Conservation (phyloP, 2,113 vertebrate genomes). For the Salvelinus fontinalis region DNA sequence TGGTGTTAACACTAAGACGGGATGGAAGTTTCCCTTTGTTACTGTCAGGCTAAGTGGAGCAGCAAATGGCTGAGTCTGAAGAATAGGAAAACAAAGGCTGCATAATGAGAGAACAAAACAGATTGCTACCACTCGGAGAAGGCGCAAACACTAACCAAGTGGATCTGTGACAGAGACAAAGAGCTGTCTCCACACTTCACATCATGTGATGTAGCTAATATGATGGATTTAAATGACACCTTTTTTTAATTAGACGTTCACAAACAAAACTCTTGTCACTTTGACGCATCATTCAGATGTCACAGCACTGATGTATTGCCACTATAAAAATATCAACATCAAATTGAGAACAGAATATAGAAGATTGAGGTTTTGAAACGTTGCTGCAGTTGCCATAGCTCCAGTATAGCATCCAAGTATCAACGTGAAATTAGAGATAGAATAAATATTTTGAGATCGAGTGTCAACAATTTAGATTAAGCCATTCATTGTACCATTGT, state of each 20-base stretch:
- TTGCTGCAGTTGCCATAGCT: too few species aligned
- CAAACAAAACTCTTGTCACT: too few species aligned
- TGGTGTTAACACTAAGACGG: slow-evolving; percentile 70
- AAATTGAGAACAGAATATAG: too few species aligned
- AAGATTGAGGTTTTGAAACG: too few species aligned
- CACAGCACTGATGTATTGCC: too few species aligned
- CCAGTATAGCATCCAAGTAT: background rate
- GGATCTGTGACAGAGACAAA: too few species aligned
- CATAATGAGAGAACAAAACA: slow-evolving; percentile 70
- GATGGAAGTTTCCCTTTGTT: slow-evolving; percentile 77
- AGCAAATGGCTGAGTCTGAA: slow-evolving; percentile 71
- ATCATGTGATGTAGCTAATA: too few species aligned
- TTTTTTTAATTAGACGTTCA: too few species aligned
- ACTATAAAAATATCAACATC: too few species aligned
- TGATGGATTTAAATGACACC: too few species aligned
- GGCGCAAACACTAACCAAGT: slow-evolving; percentile 31
- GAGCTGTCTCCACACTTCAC: too few species aligned
- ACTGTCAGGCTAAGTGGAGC: slow-evolving; percentile 74
- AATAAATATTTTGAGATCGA: slow-evolving; percentile 3
- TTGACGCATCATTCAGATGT: too few species aligned
- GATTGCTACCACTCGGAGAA: slow-evolving; percentile 51
- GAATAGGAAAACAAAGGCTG: slow-evolving; percentile 67
- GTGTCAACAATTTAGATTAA: background rate
- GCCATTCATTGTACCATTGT: background rate
- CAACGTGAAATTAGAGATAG: slow-evolving; percentile 16